These are phyloP conservation scores for Yponomeuta malinellus DNA, from an alignment of 2,888 invertebrate species.

Conservation along the genomic window DNA sequence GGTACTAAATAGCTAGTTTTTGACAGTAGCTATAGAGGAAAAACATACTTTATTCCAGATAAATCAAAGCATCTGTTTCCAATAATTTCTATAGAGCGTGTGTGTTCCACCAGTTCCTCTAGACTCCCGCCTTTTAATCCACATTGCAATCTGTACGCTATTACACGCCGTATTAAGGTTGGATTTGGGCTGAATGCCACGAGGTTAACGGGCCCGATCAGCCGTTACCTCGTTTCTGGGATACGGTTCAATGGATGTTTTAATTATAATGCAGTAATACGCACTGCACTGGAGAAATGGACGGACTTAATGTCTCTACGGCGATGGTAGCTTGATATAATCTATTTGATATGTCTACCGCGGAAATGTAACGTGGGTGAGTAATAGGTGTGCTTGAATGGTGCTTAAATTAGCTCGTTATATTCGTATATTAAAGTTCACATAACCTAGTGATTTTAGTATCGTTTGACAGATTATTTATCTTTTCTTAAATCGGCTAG, in stretches of 20 bases:
- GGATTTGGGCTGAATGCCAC: neutral
- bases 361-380: neutral
- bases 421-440: no score
- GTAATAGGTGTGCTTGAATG: no score
- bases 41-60: no score
- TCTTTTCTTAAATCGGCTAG: no score
- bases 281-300: constrained; percentile 1
- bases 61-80: neutral
- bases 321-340: neutral
- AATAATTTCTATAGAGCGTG: neutral
- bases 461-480: no score
- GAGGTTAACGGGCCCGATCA: constrained; percentile 9
- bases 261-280: constrained; percentile 13
- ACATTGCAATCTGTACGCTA: neutral
- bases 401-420: no score
- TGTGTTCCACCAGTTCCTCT: neutral
- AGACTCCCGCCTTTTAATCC: neutral
- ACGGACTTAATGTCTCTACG: neutral
- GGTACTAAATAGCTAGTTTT: no score
- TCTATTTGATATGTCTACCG: neutral
- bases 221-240: constrained; percentile 13
- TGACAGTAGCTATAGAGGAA: no score
- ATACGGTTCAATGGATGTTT: constrained; percentile 11
- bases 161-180: neutral
- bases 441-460: no score